Conservation (phyloP, 2,113 vertebrate genomes). For the Sigmodon hispidus region DNA sequence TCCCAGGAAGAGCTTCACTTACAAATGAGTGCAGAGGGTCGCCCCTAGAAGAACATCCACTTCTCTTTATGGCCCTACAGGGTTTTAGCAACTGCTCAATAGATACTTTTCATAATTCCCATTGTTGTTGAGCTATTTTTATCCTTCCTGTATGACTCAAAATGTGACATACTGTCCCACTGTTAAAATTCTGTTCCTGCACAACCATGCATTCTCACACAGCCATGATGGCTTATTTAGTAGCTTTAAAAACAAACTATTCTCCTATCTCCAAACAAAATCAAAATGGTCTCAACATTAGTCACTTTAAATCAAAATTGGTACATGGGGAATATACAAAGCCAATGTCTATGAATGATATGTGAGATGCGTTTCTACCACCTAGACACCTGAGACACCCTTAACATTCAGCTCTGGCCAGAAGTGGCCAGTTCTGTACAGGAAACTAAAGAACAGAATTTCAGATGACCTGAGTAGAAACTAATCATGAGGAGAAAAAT, state of each 20-base stretch:
- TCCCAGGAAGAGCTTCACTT: slow-evolving; percentile 9
- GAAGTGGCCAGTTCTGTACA: background rate
- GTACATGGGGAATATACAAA: background rate
- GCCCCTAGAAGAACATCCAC: background rate
- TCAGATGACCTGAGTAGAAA: slow-evolving; percentile 9
- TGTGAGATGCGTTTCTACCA: background rate
- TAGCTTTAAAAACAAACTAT: background rate
- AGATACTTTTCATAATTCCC: slow-evolving; percentile 54
- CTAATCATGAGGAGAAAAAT: slow-evolving; percentile 16
- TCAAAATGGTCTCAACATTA: slow-evolving; percentile 52
- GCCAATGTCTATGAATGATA: background rate
- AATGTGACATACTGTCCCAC: background rate
- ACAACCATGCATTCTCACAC: background rate
- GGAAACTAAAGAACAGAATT: background rate
- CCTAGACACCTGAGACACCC: background rate
- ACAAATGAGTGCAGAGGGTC: background rate
- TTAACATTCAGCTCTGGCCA: background rate
- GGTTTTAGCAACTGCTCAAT: background rate
- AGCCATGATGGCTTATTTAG: slow-evolving; percentile 31
- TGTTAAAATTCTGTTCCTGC: slow-evolving; percentile 34
- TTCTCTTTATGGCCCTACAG: slow-evolving; percentile 6
- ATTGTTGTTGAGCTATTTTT: slow-evolving; percentile 74
- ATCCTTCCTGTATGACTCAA: slow-evolving; percentile 30
- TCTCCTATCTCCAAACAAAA: slow-evolving; percentile 41
- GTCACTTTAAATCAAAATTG: slow-evolving; percentile 1